A percentile compares a stretch with the other conserved stretches of the same genome.
Evolutionary conservation across 2,113 vertebrate genomes (phyloP).

Genomic region (Tupaia chinensis): DNA sequence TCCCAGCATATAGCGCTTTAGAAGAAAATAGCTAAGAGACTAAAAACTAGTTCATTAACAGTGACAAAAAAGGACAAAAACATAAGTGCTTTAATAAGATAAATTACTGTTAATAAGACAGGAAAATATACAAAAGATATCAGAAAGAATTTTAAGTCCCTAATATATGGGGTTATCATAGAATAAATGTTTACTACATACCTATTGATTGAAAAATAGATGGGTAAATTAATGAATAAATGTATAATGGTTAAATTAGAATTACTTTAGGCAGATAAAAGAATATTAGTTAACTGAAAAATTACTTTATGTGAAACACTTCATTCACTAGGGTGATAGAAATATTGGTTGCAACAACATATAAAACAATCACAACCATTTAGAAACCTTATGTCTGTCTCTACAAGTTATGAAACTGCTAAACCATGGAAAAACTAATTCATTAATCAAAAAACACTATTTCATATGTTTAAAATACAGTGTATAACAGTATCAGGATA

Average conservation of each 20-base stretch:
- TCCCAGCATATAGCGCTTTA: neutral
- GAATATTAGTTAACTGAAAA: slow-evolving; percentile 44
- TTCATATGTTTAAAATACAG: slow-evolving; percentile 29
- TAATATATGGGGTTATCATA: slow-evolving; percentile 3
- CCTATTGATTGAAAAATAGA: slow-evolving; percentile 29
- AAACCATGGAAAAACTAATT: slow-evolving; percentile 44
- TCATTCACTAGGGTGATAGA: slow-evolving; percentile 25
- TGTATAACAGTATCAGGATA: slow-evolving; percentile 18
- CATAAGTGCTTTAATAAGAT: slow-evolving; percentile 2
- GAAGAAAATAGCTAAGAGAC: slow-evolving; percentile 36
- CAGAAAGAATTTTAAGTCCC: neutral
- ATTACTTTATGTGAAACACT: slow-evolving; percentile 33
- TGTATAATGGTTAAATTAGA: slow-evolving; percentile 32
- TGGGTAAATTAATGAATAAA: neutral
- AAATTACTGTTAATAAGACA: slow-evolving; percentile 1
- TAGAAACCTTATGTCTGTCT: slow-evolving; percentile 35
- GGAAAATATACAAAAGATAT: slow-evolving; percentile 25
- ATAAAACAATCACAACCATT: slow-evolving; percentile 60
- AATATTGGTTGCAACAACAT: slow-evolving; percentile 54
- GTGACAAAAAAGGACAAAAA: neutral
- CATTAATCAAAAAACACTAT: slow-evolving; percentile 48
- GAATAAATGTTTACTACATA: slow-evolving; percentile 26
- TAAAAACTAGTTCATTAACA: slow-evolving; percentile 31
- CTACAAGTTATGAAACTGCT: slow-evolving; percentile 47
- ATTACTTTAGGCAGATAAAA: slow-evolving; percentile 31